Evolutionary conservation across 2,888 invertebrate genomes (phyloP).

Genomic region (Acleris laterana): DNA sequence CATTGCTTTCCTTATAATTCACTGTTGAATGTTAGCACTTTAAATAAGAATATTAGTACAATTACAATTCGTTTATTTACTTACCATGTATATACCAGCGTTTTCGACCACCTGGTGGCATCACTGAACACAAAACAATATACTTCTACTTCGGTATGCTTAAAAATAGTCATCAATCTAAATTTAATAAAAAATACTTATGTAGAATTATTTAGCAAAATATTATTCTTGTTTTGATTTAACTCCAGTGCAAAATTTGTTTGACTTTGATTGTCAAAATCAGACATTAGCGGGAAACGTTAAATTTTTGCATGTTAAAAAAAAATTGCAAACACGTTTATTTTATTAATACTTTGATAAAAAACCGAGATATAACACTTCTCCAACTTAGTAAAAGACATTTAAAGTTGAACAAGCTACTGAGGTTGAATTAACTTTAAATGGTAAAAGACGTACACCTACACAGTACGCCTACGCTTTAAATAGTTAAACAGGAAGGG

Average conservation of each 20-base stretch:
- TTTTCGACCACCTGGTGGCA: slow-evolving; percentile 87
- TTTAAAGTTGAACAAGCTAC: background rate
- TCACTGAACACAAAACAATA: slow-evolving; percentile 45
- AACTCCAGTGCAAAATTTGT: slow-evolving; percentile 13
- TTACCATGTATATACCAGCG: slow-evolving; percentile 91
- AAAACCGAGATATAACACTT: background rate
- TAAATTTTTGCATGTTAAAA: slow-evolving; percentile 22
- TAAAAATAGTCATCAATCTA: slow-evolving; percentile 31
- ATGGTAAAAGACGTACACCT: slow-evolving; percentile 39
- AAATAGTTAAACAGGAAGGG: slow-evolving; percentile 15
- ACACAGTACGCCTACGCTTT: slow-evolving; percentile 43
- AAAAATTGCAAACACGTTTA: background rate
- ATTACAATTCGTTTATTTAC: slow-evolving; percentile 40
- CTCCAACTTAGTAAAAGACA: background rate
- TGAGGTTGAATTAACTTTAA: background rate
- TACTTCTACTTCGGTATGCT: slow-evolving; percentile 27
- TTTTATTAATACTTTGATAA: too few relatives aligned
- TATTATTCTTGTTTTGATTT: slow-evolving; percentile 23
- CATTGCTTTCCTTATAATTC: background rate
- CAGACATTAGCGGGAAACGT: slow-evolving; percentile 29
- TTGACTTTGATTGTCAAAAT: slow-evolving; percentile 32
- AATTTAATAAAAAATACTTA: background rate
- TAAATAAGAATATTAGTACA: background rate
- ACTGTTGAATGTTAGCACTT: background rate
- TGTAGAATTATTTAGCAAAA: slow-evolving; percentile 2